Evolutionary conservation across 2,888 invertebrate genomes (phyloP).

Genomic region (Aporophyla nigra): DNA sequence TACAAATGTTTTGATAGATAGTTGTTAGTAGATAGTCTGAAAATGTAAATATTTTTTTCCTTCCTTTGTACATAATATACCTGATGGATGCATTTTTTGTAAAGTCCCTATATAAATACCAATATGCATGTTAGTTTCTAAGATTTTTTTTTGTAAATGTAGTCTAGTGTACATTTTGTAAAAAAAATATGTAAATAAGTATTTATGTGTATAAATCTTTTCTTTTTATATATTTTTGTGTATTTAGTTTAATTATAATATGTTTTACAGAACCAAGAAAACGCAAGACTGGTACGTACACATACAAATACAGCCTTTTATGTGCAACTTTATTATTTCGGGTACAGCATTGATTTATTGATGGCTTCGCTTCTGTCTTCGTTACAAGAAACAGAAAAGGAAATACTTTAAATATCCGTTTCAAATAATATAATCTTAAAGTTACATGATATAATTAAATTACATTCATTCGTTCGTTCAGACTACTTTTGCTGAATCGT

Average conservation of each 20-base stretch:
- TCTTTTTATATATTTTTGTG: constrained; percentile 31
- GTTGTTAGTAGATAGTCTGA: neutral
- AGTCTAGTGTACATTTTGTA: constrained; percentile 26
- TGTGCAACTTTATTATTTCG: constrained; percentile 44
- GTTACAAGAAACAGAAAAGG: neutral
- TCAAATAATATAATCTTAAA: neutral
- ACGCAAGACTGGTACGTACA: constrained; percentile 82
- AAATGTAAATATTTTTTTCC: constrained; percentile 33
- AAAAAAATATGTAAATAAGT: constrained; percentile 45
- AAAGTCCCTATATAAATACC: constrained; percentile 24
- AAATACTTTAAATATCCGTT: neutral
- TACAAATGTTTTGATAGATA: neutral
- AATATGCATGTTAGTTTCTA: constrained; percentile 45
- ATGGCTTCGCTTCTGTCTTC: constrained; percentile 9
- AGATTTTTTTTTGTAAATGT: constrained; percentile 8
- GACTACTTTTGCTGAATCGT: neutral
- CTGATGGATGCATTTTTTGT: neutral
- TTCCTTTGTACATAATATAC: constrained; percentile 27
- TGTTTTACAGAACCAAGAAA: constrained; percentile 80
- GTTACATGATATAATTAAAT: neutral
- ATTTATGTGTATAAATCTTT: constrained; percentile 9
- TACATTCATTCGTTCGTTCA: neutral
- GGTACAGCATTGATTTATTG: constrained; percentile 51
- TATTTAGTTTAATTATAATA: constrained; percentile 63
- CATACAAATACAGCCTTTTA: constrained; percentile 56